Evolutionary conservation across 2,797 vertebrate genomes (phyloP), one percentile per base, ranked within the genome.

Genomic region (Darevskia mixta): DNA sequence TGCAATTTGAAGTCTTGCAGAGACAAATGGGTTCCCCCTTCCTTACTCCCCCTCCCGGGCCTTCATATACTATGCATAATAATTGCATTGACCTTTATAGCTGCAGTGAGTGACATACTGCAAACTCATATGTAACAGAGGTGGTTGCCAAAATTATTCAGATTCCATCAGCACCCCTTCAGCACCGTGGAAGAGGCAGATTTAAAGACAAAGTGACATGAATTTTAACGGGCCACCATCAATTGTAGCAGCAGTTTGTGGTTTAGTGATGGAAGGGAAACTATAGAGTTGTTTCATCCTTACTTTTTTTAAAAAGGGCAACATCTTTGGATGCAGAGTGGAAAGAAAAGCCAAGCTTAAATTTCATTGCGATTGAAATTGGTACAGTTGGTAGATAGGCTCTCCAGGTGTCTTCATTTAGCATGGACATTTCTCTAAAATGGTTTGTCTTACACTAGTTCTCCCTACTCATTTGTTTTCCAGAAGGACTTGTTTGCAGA

Each of bases 81-180:
- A 78, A 88, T 73, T 91, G 1, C 32, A 76, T 64, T 93, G 83
- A 90, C 79, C 82, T 86, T 93, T 79, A 88, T 41, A 15, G 38
- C 78, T 88, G 67, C 38, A 45, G 20, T 73, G 49, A 64, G n/a
- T 88, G 76, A 73, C n/a, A 43, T 64, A 88, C 29, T 82, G 49
- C 55, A 85, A 80, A 20, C 49, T 61, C 29, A 27, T 61, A 79
- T 79, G 61, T 83, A 58, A 79, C 18, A 88, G 58, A 73, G 38
- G 67, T 85, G 66, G 38, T 79, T 73, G 80, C 71, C 67, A 88
- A 85, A 79, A 88, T 73, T 35, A 61, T 73, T 71, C 8, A 88
- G 35, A 64, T 73, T 69, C 67, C 67, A 80, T 73, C 69, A 13
- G 32, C 27, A 71, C 4, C 45, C 27, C 29, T 71, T 79, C 38